Evolutionary conservation across 1,140 invertebrate genomes (phyloP).

Genomic region (Nasonia vitripennis): DNA sequence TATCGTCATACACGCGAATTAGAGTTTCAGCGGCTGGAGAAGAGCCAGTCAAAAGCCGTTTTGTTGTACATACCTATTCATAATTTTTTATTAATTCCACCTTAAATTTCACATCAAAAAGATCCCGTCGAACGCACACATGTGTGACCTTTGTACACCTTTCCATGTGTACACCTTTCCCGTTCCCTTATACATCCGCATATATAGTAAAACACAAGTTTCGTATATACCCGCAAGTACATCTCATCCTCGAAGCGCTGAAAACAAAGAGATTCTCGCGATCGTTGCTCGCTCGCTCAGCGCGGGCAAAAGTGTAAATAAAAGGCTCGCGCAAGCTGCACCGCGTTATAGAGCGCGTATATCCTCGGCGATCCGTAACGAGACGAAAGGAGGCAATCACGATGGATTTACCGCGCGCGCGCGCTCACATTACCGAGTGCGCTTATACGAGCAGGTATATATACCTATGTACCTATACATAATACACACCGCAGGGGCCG

Average conservation of each 20-base stretch:
- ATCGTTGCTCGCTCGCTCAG: not conserved
- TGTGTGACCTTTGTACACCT: no score
- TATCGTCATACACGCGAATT: no score
- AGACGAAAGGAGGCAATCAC: conserved; percentile 52
- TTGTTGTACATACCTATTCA: no score
- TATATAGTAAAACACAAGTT: no score
- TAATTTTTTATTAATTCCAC: no score
- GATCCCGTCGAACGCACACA: no score
- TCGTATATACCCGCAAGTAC: no score
- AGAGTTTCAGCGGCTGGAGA: no score
- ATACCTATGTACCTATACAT: not conserved
- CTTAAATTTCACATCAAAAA: no score
- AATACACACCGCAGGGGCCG: conserved; percentile 3
- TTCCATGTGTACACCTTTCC: no score
- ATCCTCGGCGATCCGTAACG: conserved; percentile 31
- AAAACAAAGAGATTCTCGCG: conserved; percentile 38
- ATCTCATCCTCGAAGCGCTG: not conserved
- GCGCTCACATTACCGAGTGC: not conserved
- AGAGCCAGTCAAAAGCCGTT: no score
- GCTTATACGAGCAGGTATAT: not conserved
- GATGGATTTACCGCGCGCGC: conserved; percentile 48
- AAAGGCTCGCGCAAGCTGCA: conserved; percentile 3
- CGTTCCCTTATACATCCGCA: no score
- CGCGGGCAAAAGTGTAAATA: conserved; percentile 42
- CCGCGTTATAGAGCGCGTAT: conserved; percentile 1